These are phyloP conservation scores for Pteropus alecto DNA, from an alignment of 2,113 vertebrate species.

Conservation along the genomic window DNA sequence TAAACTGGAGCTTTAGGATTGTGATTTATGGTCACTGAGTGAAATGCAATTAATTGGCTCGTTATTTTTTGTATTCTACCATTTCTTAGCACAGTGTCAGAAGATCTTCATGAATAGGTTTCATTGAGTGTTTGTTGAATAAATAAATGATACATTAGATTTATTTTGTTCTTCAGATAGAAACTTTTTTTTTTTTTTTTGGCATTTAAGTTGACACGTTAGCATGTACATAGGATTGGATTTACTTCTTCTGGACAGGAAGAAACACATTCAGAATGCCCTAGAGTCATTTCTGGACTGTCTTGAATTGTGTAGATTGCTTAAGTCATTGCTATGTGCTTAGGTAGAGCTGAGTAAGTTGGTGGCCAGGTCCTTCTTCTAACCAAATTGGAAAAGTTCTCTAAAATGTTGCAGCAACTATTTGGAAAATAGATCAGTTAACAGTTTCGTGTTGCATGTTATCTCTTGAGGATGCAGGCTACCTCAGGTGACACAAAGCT, in stretches of 20 bases:
- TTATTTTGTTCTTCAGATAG: conserved; percentile 5
- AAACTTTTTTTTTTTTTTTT: background rate
- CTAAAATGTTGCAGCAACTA: background rate
- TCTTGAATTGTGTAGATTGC: background rate
- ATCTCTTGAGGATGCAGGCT: conserved; percentile 21
- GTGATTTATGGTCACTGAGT: background rate
- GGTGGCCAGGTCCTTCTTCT: background rate
- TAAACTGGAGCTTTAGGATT: background rate
- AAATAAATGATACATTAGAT: background rate
- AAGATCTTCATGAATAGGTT: background rate
- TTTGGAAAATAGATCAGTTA: background rate
- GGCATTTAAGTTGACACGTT: background rate
- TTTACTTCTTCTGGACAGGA: background rate
- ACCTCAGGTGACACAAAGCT: background rate
- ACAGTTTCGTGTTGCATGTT: conserved; percentile 42
- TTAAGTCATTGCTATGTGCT: background rate
- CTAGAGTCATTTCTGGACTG: background rate
- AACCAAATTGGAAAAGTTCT: background rate
- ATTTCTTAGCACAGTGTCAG: background rate
- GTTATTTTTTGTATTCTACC: background rate
- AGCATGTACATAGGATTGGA: background rate
- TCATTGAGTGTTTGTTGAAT: background rate
- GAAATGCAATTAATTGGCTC: background rate
- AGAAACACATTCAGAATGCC: background rate
- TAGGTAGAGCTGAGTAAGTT: background rate